A percentile compares a stretch with the other conserved stretches of the same genome.
Conservation (phyloP, 2,888 invertebrate species). For the Andrena dorsata region DNA sequence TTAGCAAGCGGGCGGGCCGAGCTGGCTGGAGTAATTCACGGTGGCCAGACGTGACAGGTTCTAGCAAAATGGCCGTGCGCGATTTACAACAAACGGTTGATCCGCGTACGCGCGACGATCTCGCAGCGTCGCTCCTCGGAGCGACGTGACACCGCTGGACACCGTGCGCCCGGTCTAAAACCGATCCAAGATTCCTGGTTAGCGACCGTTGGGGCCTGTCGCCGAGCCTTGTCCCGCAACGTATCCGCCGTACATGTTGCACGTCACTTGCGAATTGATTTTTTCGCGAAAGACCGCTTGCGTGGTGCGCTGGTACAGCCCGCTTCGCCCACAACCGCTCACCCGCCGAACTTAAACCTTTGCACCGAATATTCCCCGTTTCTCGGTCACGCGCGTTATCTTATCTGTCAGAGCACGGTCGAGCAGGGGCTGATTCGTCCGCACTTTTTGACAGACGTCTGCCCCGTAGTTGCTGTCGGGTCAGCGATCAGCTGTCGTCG, state of each 20-base stretch:
- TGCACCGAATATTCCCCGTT: conserved; percentile 36
- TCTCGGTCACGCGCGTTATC: conserved; percentile 34
- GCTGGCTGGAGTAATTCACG: conserved; percentile 53
- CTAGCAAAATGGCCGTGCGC: conserved; percentile 83
- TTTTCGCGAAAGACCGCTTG: conserved; percentile 73
- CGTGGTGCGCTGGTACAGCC: conserved; percentile 59
- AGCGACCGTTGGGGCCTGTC: conserved; percentile 5
- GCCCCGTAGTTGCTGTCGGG: conserved; percentile 23
- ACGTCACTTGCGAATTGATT: conserved; percentile 75
- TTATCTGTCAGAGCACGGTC: conserved; percentile 39
- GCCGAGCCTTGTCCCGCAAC: conserved; percentile 21
- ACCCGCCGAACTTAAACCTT: conserved; percentile 50
- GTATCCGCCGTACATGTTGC: conserved; percentile 63
- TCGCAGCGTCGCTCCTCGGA: conserved; percentile 8
- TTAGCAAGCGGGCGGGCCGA: conserved; percentile 5
- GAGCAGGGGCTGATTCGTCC: conserved; percentile 16
- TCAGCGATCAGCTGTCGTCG: conserved; percentile 63
- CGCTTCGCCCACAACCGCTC: conserved; percentile 48
- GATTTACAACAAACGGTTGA: conserved; percentile 80
- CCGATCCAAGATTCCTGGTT: conserved; percentile 19
- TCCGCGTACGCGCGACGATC: conserved; percentile 44
- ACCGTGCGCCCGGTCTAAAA: conserved; percentile 20
- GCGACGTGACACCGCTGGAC: conserved; percentile 37
- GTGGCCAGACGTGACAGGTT: conserved; percentile 79
- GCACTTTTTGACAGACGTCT: conserved; percentile 57